Percentiles rank a stretch among this genome's conserved stretches.
These are phyloP conservation scores for Tanypteryx hageni DNA, from an alignment of 2,888 invertebrate genomes.

Conservation along the genomic window DNA sequence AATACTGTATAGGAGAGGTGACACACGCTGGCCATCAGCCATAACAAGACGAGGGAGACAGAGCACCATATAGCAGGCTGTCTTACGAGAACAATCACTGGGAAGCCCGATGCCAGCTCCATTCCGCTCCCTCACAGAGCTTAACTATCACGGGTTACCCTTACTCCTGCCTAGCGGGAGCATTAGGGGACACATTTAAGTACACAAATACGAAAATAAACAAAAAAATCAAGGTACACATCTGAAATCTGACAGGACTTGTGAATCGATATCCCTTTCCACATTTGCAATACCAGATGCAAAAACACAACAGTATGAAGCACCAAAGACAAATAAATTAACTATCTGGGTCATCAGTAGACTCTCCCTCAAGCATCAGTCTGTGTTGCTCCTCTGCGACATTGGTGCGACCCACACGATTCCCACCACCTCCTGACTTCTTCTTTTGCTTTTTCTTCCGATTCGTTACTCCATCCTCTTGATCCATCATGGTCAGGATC, in stretches of 20 bases:
- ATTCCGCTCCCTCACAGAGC: slow-evolving; percentile 49
- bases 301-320: slow-evolving; percentile 18
- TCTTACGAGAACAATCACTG: slow-evolving; percentile 55
- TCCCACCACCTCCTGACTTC: not conserved
- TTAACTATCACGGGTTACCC: slow-evolving; percentile 50
- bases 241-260: not conserved
- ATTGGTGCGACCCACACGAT: slow-evolving; percentile 29
- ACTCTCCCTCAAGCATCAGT: slow-evolving; percentile 54
- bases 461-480: slow-evolving; percentile 91
- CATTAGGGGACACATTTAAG: slow-evolving; percentile 31
- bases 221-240: slow-evolving; percentile 9
- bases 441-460: slow-evolving; percentile 71
- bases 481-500: slow-evolving; percentile 97
- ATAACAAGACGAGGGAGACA: slow-evolving; percentile 56
- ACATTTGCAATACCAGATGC: not conserved
- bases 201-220: slow-evolving; percentile 38
- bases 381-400: slow-evolving; percentile 49
- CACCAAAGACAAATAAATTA: not conserved
- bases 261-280: not conserved
- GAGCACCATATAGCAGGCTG: slow-evolving; percentile 52
- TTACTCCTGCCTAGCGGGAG: slow-evolving; percentile 42
- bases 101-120: slow-evolving; percentile 50
- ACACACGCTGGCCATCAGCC: slow-evolving; percentile 37
- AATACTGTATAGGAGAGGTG: slow-evolving; percentile 57
- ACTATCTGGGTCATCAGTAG: slow-evolving; percentile 56